A percentile compares a stretch with the other conserved stretches of the same genome.
Conservation (phyloP, 2,888 invertebrate species). For the Hydropsyche betteni region DNA sequence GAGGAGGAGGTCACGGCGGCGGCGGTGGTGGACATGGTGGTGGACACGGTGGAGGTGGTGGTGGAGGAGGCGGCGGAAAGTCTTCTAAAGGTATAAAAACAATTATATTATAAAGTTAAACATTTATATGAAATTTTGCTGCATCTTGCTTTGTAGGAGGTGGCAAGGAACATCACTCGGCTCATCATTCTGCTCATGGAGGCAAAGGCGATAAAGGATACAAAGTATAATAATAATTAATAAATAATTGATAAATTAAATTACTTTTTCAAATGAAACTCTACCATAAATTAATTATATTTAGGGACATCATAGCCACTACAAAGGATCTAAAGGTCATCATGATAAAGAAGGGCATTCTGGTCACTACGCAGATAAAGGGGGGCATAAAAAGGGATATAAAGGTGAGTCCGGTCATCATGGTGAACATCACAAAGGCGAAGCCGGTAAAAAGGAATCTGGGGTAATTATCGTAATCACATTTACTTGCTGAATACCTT, state of each 20-base stretch:
- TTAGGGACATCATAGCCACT: slow-evolving; percentile 68
- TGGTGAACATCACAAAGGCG: slow-evolving; percentile 72
- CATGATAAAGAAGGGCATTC: slow-evolving; percentile 74
- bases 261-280: not conserved
- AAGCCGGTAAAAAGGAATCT: slow-evolving; percentile 73
- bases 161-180: slow-evolving; percentile 66
- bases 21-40: slow-evolving; percentile 15
- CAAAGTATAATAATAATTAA: slow-evolving; percentile 60
- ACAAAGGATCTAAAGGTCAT: slow-evolving; percentile 72
- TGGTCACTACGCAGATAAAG: slow-evolving; percentile 71
- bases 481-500: not conserved
- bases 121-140: not conserved
- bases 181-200: slow-evolving; percentile 66
- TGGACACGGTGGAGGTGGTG: slow-evolving; percentile 15
- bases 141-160: slow-evolving; percentile 60
- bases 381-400: slow-evolving; percentile 70
- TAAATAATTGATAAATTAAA: not conserved
- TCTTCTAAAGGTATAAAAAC: not conserved
- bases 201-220: slow-evolving; percentile 74
- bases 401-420: slow-evolving; percentile 73
- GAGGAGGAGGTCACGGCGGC: not conserved
- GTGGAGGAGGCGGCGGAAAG: slow-evolving; percentile 22
- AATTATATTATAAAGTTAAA: not conserved
- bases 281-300: slow-evolving; percentile 23
- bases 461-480: slow-evolving; percentile 55